phyloP scores from a whole-genome alignment of 1,140 invertebrate genomes.

The Mizuhopecten yessoensis region DNA sequence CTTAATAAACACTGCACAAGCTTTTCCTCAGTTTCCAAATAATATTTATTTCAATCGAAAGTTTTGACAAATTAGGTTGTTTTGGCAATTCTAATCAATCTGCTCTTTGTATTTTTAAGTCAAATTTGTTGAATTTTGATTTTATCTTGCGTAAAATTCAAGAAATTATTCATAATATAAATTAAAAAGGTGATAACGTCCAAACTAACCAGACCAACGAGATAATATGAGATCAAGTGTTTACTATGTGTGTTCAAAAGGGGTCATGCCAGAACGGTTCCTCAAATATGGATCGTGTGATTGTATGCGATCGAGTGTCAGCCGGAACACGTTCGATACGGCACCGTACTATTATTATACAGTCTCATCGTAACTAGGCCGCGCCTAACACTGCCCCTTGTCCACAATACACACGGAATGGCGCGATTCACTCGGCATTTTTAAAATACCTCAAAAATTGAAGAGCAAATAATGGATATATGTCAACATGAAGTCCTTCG shows the following conservation, averaged over 20 bases:
- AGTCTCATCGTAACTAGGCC: background rate
- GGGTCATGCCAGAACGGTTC: background rate
- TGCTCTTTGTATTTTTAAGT: background rate
- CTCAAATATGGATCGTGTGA: background rate
- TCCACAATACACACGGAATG: background rate
- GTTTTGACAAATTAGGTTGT: background rate
- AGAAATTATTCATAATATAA: background rate
- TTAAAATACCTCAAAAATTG: slow-evolving; percentile 35
- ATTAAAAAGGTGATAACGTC: background rate
- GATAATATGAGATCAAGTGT: slow-evolving; percentile 9
- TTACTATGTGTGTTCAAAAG: background rate
- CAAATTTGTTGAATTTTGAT: background rate
- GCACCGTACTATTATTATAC: background rate
- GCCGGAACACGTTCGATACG: background rate
- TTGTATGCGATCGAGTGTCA: no score
- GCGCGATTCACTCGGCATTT: background rate
- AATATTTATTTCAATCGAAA: background rate
- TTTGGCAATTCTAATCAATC: background rate
- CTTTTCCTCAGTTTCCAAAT: background rate
- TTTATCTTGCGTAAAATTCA: background rate
- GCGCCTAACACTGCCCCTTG: background rate
- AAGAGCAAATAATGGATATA: slow-evolving; percentile 35
- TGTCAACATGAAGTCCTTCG: background rate
- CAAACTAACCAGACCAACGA: background rate
- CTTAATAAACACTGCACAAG: background rate